Evolutionary conservation across 2,888 invertebrate species (phyloP), one percentile per base, ranked within the genome.

Genomic region (Mellilla xanthometata): DNA sequence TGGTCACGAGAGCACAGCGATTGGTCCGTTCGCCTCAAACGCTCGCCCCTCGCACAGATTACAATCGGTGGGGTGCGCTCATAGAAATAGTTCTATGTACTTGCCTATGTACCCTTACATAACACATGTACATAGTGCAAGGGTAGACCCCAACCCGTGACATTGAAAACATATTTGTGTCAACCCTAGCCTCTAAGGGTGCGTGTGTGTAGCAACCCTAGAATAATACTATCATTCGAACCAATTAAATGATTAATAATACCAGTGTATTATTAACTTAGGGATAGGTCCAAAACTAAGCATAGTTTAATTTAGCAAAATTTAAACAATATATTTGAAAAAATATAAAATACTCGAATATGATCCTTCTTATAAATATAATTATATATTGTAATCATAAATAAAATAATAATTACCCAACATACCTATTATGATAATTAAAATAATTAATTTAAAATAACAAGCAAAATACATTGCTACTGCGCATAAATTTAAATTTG

Each of bases 1-100:
- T 89, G 89, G 88, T 86, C 88, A 88, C 81, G 81, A 74, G 84
- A 80, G 82, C 84, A 81, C 81, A 75, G 84, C 78, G 83, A 89
- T 89, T 89, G 89, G 89, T 87, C 87, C 81, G 87, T 69, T 65
- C 75, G 76, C 66, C 69, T 69, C 76, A 71, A 77, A 78, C 80
- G 75, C 76, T 81, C 86, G 76, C 87, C 87, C 88, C 88, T 81
- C 83, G 71, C 82, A 75, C 81, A 82, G 89, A 89, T 89, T 84
- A 89, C 88, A 87, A 89, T 89, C 89, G 84, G 83, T 81, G 87
- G 88, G 88, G 88, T 86, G 85, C 76, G 83, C 81, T 87, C 85
- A 88, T 88, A 88, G 89, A 88, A 86, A 83, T 88, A 88, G 85
- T 87, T 72, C 73, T 83, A 88, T 88, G 72, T 87, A 68, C 69